A percentile compares a stretch with the other conserved stretches of the same genome.
Conservation (phyloP, 1,140 invertebrate genomes). For the Lethocerus indicus region DNA sequence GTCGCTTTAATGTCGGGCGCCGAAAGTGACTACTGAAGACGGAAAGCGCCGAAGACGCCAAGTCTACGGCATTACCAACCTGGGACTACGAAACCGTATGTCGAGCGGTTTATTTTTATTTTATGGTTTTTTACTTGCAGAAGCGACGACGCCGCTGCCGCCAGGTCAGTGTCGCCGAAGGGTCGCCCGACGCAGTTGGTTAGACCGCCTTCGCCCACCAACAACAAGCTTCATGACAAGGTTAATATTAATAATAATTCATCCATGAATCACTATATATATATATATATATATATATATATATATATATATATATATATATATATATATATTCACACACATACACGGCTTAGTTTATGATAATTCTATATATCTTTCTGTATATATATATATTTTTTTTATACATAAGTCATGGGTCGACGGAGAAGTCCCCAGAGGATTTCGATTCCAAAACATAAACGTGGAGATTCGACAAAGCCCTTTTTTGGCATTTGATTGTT, state of each 20-base stretch:
- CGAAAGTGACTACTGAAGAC: not conserved
- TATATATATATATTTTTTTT: too few relatives aligned
- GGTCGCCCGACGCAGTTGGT: constrained; percentile 23
- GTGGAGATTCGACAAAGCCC: too few relatives aligned
- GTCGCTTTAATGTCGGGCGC: too few relatives aligned
- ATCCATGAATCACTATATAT: constrained; percentile 5
- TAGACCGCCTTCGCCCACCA: constrained; percentile 9
- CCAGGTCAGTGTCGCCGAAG: constrained; percentile 20
- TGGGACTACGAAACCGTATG: not conserved
- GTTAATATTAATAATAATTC: constrained; percentile 10
- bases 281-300: constrained; percentile 10
- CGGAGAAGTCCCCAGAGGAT: too few relatives aligned
- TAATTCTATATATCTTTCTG: too few relatives aligned
- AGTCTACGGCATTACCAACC: not conserved
- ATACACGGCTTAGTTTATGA: too few relatives aligned
- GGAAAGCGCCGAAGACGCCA: not conserved
- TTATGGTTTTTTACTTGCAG: not conserved
- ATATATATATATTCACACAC: too few relatives aligned
- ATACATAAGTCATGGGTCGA: too few relatives aligned
- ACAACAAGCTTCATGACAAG: constrained; percentile 14
- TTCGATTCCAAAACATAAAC: too few relatives aligned
- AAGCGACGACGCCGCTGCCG: constrained; percentile 7
- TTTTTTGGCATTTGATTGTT: too few relatives aligned
- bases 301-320: too few relatives aligned
- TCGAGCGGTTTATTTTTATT: not conserved